A percentile compares a stretch with the other conserved stretches of the same genome.
These are phyloP conservation scores for Phytoseiulus persimilis DNA, from an alignment of 2,888 invertebrate genomes.

Conservation along the genomic window DNA sequence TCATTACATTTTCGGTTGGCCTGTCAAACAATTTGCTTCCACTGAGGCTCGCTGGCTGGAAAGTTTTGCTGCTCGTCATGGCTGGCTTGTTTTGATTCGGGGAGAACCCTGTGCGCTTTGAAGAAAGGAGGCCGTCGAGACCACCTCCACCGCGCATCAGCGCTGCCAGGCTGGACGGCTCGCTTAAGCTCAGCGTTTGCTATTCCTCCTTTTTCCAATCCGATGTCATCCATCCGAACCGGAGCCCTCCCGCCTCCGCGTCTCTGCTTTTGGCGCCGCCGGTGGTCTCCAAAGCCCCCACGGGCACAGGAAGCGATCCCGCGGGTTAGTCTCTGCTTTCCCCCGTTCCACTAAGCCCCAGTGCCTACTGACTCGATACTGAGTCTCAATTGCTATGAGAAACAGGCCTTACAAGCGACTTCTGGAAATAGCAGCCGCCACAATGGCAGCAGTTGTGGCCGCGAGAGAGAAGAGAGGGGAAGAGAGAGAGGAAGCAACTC, in stretches of 20 bases:
- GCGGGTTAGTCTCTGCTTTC: background rate
- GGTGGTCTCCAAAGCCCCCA: background rate
- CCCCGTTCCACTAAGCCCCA: background rate
- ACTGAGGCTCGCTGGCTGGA: background rate
- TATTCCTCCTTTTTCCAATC: slow-evolving; percentile 5
- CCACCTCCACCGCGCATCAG: background rate
- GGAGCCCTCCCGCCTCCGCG: background rate
- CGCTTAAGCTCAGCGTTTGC: slow-evolving; percentile 5
- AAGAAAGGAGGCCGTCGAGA: background rate
- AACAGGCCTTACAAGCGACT: background rate
- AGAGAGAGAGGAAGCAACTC: background rate
- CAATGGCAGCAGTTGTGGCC: background rate
- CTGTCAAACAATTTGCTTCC: background rate
- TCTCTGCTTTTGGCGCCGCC: background rate
- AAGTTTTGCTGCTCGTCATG: background rate
- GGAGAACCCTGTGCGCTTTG: background rate
- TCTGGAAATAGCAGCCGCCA: background rate
- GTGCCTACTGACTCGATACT: background rate
- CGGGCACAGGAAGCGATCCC: background rate
- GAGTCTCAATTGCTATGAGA: background rate
- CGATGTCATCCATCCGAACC: background rate
- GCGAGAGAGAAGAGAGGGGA: background rate
- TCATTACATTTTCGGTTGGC: background rate
- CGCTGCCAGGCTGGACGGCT: background rate
- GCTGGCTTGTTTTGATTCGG: background rate